These are phyloP conservation scores for Chaitophorus viminalis DNA, from an alignment of 2,888 invertebrate species.

Conservation along the genomic window DNA sequence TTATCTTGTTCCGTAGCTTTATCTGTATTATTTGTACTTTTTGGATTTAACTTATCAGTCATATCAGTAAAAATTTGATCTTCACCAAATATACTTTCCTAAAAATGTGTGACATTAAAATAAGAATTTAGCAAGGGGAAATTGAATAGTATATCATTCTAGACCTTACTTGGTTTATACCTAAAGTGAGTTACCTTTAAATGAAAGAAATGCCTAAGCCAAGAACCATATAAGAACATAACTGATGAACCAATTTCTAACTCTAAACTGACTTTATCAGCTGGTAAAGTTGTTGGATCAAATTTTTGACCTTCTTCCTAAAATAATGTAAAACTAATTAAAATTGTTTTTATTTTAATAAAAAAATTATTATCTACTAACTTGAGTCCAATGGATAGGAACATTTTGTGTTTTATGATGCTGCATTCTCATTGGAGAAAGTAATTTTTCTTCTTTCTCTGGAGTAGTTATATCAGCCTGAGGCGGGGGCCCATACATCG, in stretches of 20 bases:
- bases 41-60: conserved; percentile 68
- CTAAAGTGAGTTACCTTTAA: conserved; percentile 72
- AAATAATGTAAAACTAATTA: conserved; percentile 22
- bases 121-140: not conserved
- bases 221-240: conserved; percentile 89
- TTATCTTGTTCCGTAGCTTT: conserved; percentile 64
- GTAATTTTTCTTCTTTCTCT: conserved; percentile 90
- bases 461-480: conserved; percentile 94
- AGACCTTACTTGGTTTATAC: no score
- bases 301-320: conserved; percentile 76
- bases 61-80: conserved; percentile 94
- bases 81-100: conserved; percentile 97
- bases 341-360: not conserved
- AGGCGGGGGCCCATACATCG: conserved; percentile 85
- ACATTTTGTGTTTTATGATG: conserved; percentile 78
- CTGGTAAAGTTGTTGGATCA: conserved; percentile 84
- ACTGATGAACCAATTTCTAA: conserved; percentile 95
- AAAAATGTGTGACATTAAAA: conserved; percentile 64
- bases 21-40: conserved; percentile 63
- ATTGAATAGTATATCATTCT: not conserved
- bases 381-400: conserved; percentile 72
- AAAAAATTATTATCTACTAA: conserved; percentile 57
- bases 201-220: conserved; percentile 88
- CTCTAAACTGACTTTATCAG: conserved; percentile 91
- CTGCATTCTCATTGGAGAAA: conserved; percentile 92